Evolutionary conservation across 2,888 invertebrate species (phyloP), one percentile per base, ranked within the genome.

Genomic region (Patella ulyssiponensis): DNA sequence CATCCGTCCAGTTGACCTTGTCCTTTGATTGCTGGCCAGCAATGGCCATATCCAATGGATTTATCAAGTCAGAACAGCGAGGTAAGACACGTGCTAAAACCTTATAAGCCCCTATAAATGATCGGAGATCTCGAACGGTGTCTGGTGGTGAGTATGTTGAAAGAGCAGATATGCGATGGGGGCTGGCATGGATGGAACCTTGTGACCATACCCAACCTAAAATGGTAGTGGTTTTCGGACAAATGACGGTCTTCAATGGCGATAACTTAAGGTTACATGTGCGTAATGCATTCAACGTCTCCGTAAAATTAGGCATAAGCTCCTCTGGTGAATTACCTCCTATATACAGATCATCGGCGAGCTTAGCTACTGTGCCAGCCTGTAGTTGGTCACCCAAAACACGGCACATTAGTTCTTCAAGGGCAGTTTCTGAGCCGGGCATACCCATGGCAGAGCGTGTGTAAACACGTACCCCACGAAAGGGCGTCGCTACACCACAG

Each of bases 381-480:
- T 80, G 79, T 5, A 82, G 14, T 5, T 71, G 71, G 64, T 82
- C 78, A 4, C 84, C 84, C 9, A 85, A 73, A 5, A 84, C 81
- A 14, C 78, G 73, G 53, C 76, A 79, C 79, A 82, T 83, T 5
- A 85, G 69, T 44, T 83, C 85, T 51, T 84, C 83, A 15, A 75
- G 54, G 3, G 80, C 80, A 9, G 84, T 85, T 71, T 86, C 84
- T 7, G 83, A 81, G 1, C 80, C 84, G 3, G 84, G 84, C 80
- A 85, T 86, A 3, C 82, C 84, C 84, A 83, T 85, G 3, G 83
- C 84, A 70, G 77, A 82, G 17, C 83, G 33, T 3, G 78, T 76
- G 20, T 85, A 85, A 11, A 82, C 83, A 4, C 79, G 72, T 0
- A 83, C 80, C 9, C 83, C 83, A 12, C 72, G 53, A 27, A 77